Percentiles rank a stretch among this genome's conserved stretches.
These are phyloP conservation scores for Minunthozetes semirufus DNA, from an alignment of 2,888 invertebrate species.

Conservation along the genomic window DNA sequence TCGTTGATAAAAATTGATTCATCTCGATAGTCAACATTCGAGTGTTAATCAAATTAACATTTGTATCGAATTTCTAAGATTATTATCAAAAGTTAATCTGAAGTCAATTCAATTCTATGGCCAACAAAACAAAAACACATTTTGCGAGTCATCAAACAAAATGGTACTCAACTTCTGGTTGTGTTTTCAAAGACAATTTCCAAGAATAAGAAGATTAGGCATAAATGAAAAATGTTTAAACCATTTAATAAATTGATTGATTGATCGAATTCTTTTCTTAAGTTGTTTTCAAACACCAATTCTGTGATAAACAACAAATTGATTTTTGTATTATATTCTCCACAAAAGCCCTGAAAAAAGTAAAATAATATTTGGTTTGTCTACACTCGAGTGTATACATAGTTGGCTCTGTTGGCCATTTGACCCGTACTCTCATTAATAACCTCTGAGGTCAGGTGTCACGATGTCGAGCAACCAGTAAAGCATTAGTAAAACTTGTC, in stretches of 20 bases:
- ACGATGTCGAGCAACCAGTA: neutral
- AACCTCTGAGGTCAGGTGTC: neutral
- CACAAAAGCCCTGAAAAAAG: neutral
- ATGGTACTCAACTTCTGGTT: too few species aligned
- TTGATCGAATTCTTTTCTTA: neutral
- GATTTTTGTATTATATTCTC: constrained; percentile 1
- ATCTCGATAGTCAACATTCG: too few species aligned
- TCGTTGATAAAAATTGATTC: neutral
- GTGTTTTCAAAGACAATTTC: neutral
- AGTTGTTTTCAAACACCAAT: constrained; percentile 8
- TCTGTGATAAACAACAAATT: neutral
- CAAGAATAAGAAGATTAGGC: neutral
- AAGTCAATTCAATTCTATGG: too few species aligned
- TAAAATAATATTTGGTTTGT: neutral
- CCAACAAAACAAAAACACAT: too few species aligned
- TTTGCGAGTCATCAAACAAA: neutral
- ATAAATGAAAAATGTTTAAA: too few species aligned
- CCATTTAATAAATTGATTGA: neutral
- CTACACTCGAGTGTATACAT: neutral
- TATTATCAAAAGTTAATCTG: too few species aligned
- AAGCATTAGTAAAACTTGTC: neutral
- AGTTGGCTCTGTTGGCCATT: neutral
- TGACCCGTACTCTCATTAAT: neutral
- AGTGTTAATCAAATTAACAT: too few species aligned
- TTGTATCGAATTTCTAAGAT: too few species aligned